phyloP scores from a whole-genome alignment of 1,140 invertebrate genomes.

The Drosophila gunungcola region DNA sequence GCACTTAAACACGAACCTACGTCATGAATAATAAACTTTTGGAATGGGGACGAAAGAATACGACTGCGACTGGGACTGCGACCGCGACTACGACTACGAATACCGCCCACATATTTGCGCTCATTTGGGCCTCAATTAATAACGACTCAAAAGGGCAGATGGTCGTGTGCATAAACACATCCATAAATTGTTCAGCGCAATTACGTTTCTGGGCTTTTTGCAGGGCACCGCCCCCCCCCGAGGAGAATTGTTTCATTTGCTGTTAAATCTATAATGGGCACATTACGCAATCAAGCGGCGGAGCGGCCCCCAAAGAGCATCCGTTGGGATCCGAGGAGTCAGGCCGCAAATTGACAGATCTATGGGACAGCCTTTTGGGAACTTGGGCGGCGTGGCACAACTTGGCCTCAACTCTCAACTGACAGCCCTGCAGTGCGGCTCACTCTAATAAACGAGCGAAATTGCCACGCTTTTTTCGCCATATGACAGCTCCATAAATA shows the following conservation, averaged over 20 bases:
- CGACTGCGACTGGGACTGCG: neutral
- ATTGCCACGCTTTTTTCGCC: conserved; percentile 54
- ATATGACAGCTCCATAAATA: conserved; percentile 72
- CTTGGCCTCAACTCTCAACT: conserved; percentile 44
- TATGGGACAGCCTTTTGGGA: conserved; percentile 8
- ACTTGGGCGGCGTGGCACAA: neutral
- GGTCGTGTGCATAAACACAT: conserved; percentile 32
- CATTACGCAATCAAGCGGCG: conserved; percentile 65
- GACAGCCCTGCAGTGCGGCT: conserved; percentile 14
- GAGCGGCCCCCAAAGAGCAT: conserved; percentile 28
- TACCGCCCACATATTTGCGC: conserved; percentile 7
- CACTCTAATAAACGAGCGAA: conserved; percentile 54
- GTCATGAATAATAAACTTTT: conserved; percentile 21
- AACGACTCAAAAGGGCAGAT: conserved; percentile 26
- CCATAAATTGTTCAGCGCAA: conserved; percentile 68
- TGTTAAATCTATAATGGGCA: conserved; percentile 54
- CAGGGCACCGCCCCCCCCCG: neutral
- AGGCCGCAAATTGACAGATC: conserved; percentile 57
- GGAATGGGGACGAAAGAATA: neutral
- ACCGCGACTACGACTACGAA: neutral
- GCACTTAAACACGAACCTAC: conserved; percentile 5
- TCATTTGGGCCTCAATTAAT: conserved; percentile 39
- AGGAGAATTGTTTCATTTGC: conserved; percentile 36
- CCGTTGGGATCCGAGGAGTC: conserved; percentile 37
- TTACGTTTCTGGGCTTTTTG: conserved; percentile 24